Evolutionary conservation across 1,140 invertebrate species (phyloP), one percentile per base, ranked within the genome.

Genomic region (Formica selysi): DNA sequence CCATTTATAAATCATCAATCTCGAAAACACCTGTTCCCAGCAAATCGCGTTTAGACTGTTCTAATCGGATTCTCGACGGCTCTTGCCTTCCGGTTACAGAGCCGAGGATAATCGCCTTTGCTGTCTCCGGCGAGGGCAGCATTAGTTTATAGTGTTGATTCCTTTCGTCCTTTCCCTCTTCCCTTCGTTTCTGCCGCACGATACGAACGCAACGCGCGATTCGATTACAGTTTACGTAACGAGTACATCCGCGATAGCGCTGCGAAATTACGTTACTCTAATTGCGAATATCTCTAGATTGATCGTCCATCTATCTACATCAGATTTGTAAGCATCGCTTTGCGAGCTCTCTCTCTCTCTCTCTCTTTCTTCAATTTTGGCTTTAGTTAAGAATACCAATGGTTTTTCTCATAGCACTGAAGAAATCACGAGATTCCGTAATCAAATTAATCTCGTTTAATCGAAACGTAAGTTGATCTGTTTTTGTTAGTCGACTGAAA

Each of bases 1-100:
- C 86, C 84, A 86, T 76, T 86, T 88, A 86, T 86, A 86, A 88
- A 88, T 86, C 76, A 88, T 88, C 59, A 32, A 7, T 44, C 13
- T 44, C 64, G 71, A 59, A 64, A 68, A 64, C 38, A 65, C 22
- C 70, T 29, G 57, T 65, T 59, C 61, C 48, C 48, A 7, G n/a
- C 38, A 54, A 70, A 86, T 86, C 76, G 44, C 59, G 70, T 84
- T 86, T 68, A 65, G 54, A 59, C 22, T 22, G 7, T 48, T 76
- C 38, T 88, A 88, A 89, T 89, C 76, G 87, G 71, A 86, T 83
- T 62, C 32, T 41, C 44, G 6, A 73, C 38, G 19, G 64, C 76
- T 76, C 51, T 85, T 70, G 62, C 65, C 88, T 89, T 88, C 83
- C 70, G 74, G 76, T 81, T 86, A 86, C 54, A 41, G 74, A 80